Percentiles rank a stretch among this genome's conserved stretches.
Conservation (phyloP, 2,797 vertebrate genomes). For the Poeciliopsis gracilis region DNA sequence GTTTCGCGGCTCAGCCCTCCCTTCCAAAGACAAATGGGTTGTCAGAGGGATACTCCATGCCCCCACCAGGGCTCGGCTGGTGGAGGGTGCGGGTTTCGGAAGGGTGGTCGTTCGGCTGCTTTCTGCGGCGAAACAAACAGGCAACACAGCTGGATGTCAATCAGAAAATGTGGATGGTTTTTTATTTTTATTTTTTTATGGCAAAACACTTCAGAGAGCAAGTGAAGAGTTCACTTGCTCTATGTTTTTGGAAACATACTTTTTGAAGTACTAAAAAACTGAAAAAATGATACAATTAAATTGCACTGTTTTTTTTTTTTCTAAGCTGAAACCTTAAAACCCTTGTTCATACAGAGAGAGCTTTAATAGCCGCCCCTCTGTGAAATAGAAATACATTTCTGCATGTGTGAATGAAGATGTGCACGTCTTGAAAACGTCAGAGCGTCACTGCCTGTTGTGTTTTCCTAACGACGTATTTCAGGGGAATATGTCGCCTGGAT, state of each 20-base stretch:
- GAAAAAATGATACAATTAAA: background rate
- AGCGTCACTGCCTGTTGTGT: background rate
- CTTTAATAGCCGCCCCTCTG: background rate
- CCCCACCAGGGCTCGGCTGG: constrained; percentile 23
- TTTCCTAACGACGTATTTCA: background rate
- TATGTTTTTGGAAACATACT: background rate
- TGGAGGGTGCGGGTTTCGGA: constrained; percentile 28
- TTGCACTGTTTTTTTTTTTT: background rate
- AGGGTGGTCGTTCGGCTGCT: background rate
- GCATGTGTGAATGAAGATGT: background rate
- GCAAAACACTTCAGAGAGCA: background rate
- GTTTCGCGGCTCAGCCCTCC: constrained; percentile 43
- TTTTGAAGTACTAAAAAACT: background rate
- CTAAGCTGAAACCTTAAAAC: background rate
- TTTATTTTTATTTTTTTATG: background rate
- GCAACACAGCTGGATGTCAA: background rate
- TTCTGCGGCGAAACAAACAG: background rate
- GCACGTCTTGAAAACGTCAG: background rate
- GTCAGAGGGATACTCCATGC: constrained; percentile 47
- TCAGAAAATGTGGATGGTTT: background rate
- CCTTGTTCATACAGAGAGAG: background rate
- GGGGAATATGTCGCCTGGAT: background rate
- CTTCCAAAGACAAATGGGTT: constrained; percentile 67
- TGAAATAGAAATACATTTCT: background rate
- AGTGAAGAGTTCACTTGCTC: background rate